Percentiles rank a stretch among this genome's conserved stretches.
Conservation (phyloP, 2,113 vertebrate species). For the Pygoscelis adeliae region DNA sequence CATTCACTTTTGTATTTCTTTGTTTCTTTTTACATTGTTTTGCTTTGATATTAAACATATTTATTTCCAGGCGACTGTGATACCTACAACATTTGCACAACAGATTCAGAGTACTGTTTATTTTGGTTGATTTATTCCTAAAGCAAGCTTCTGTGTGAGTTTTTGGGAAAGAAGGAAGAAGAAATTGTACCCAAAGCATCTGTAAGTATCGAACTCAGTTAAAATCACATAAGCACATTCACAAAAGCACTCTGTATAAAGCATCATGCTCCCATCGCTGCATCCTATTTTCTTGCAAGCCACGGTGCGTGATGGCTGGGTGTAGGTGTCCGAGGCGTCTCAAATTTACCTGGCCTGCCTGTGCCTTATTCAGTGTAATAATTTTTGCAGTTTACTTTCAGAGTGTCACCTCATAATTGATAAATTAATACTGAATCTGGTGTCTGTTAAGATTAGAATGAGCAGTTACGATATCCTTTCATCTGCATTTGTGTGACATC, state of each 20-base stretch:
- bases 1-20: background rate
- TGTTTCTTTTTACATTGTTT: background rate
- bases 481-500: slow-evolving; percentile 71
- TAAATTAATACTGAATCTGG: background rate
- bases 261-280: accelerated
- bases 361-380: background rate
- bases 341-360: background rate
- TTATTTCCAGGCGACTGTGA: background rate
- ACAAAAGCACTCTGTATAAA: background rate
- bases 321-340: background rate
- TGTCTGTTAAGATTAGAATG: background rate
- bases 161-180: background rate
- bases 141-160: background rate
- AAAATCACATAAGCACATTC: background rate
- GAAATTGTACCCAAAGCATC: background rate
- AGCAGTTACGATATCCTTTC: background rate
- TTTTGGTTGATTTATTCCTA: background rate
- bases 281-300: background rate
- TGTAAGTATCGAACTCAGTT: background rate
- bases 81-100: background rate
- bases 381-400: background rate
- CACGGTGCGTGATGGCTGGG: too few species aligned
- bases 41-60: background rate
- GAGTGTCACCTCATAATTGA: background rate
- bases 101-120: background rate